phyloP scores from a whole-genome alignment of 35 echinoderm and acorn worm genomes.

The Hemicentrotus pulcherrimus region DNA sequence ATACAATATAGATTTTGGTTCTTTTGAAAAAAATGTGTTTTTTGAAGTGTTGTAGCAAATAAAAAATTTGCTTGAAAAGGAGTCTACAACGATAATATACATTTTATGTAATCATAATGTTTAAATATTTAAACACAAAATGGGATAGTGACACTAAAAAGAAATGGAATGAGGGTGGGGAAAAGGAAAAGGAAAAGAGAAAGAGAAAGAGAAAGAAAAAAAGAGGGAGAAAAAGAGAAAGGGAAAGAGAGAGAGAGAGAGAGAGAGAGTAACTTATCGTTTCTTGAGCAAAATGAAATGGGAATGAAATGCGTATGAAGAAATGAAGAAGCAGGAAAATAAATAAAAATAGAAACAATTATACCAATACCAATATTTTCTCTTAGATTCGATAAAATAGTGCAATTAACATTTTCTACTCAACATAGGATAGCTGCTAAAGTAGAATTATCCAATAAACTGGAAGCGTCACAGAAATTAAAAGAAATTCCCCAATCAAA shows the following conservation, averaged over 20 bases:
- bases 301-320: too few species aligned
- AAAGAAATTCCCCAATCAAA: background rate
- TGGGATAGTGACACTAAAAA: background rate
- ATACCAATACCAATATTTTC: background rate
- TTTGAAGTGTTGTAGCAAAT: background rate
- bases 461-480: background rate
- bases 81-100: background rate
- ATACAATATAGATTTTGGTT: background rate
- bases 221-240: background rate
- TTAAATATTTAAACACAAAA: background rate
- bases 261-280: background rate
- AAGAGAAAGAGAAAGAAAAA: background rate
- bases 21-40: background rate
- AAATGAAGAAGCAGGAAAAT: too few species aligned
- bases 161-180: background rate
- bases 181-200: background rate
- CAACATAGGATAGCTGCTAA: background rate
- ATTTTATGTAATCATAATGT: background rate
- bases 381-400: background rate
- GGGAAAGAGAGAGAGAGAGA: background rate
- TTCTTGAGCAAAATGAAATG: background rate
- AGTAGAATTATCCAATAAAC: background rate
- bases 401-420: background rate
- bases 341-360: too few species aligned
- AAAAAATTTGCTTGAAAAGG: background rate